Evolutionary conservation across 2,797 vertebrate genomes (phyloP), one percentile per base, ranked within the genome.

Genomic region (Takifugu rubripes): DNA sequence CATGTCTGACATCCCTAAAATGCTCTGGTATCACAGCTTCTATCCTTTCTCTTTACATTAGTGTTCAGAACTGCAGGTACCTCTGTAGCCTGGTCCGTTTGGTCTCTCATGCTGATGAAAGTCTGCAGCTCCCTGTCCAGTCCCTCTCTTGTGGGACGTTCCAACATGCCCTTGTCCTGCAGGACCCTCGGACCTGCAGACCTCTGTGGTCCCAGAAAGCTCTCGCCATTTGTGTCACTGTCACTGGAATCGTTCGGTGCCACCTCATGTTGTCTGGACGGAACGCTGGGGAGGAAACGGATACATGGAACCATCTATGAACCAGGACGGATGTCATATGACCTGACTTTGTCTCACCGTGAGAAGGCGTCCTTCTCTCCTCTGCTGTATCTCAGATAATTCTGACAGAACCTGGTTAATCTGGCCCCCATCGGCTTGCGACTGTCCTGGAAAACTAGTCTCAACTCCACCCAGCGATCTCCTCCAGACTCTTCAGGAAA

Each of bases 41-140:
- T 10, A 33, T 11, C 33, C 9, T 9, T 33, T 33, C 21, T 21
- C 21, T 21, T 21, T 21, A 21, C 21, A 21, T 21, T 21, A 21
- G 1, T 21, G 21, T 21, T 21, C 21, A 1, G 21, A 21, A 21
- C 21, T 21, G 21, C 21, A 21, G 21, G 21, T 79, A 96, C 95
- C 94, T 96, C 95, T 0, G 95, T 95, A 55, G 95, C 93, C 74
- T 91, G 88, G 74, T 94, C 93, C 51, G 93, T 82, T 84, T 93
- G 90, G 80, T 94, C 93, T 67, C 94, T 93, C 84, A 93, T 85
- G 61, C 86, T 90, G 16, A 97, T 94, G 66, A 96, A 90, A 57
- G 91, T 92, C 73, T 94, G 91, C 25, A 97, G 71, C 75, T 95
- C 83, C 36, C 87, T 78, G 77, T 97, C 94, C 0, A 93, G 93